Percentiles rank a stretch among this genome's conserved stretches.
Conservation (phyloP, 1,140 invertebrate species). For the Zaprionus capensis region DNA sequence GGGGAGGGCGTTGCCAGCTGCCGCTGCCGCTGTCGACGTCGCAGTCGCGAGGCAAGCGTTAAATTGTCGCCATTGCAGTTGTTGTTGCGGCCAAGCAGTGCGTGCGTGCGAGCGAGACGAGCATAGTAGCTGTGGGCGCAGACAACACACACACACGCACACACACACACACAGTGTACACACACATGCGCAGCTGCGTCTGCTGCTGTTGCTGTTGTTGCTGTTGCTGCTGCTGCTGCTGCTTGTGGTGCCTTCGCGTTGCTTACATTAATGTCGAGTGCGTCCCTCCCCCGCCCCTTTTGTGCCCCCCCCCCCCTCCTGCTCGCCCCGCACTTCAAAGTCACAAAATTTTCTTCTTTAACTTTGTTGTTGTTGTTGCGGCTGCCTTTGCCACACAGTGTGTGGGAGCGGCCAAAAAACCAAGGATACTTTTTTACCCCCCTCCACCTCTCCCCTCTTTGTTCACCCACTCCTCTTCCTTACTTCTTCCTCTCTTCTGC, state of each 20-base stretch:
- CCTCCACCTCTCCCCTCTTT: no score
- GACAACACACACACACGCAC: background rate
- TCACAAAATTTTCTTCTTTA: slow-evolving; percentile 56
- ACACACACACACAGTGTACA: background rate
- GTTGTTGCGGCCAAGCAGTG: slow-evolving; percentile 25
- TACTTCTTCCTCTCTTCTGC: background rate
- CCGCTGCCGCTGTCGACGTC: slow-evolving; percentile 35
- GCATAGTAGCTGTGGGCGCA: slow-evolving; percentile 12
- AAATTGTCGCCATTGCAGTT: slow-evolving; percentile 74
- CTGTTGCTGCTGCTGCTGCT: background rate
- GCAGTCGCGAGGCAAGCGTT: slow-evolving; percentile 39
- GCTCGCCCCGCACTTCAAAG: slow-evolving; percentile 70
- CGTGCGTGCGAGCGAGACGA: slow-evolving; percentile 60
- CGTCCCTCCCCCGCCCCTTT: slow-evolving; percentile 29
- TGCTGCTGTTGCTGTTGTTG: no score
- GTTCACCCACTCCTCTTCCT: background rate
- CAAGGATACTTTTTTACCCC: slow-evolving; percentile 32
- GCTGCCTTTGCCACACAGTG: slow-evolving; percentile 1
- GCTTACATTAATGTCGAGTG: slow-evolving; percentile 65
- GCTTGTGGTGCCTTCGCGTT: slow-evolving; percentile 45
- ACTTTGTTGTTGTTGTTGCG: slow-evolving; percentile 30
- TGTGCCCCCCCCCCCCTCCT: slow-evolving; percentile 6
- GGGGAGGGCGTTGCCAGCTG: slow-evolving; percentile 21
- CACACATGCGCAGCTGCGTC: background rate
- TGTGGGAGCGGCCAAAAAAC: slow-evolving; percentile 8